Evolutionary conservation across 2,797 vertebrate species (phyloP).

Genomic region (Acipenser ruthenus): DNA sequence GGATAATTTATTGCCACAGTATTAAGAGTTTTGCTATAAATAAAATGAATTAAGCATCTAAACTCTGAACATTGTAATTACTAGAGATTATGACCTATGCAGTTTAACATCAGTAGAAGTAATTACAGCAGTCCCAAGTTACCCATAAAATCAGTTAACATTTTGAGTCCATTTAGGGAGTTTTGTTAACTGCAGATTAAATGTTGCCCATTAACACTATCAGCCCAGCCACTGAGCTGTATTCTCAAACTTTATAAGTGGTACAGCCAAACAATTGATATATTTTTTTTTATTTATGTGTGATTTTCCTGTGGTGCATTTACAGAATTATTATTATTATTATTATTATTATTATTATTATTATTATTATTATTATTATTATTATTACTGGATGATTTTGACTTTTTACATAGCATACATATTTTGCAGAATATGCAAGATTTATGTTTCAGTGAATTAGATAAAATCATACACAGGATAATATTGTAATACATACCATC

Average conservation of each 20-base stretch:
- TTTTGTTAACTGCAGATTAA: conserved; percentile 23
- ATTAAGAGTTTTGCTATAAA: conserved; percentile 60
- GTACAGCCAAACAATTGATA: too few species aligned
- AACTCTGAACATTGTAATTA: conserved; percentile 55
- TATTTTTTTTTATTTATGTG: too few species aligned
- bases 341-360: too few species aligned
- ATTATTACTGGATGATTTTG: neutral
- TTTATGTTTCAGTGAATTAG: neutral
- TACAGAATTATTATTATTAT: too few species aligned
- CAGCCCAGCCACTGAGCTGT: neutral
- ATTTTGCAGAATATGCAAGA: neutral
- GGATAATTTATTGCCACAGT: conserved; percentile 38
- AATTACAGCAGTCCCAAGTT: conserved; percentile 60
- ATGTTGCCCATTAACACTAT: conserved; percentile 14
- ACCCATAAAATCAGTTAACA: conserved; percentile 53
- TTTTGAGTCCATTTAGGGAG: conserved; percentile 34
- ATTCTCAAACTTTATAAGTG: neutral
- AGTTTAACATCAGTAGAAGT: conserved; percentile 55
- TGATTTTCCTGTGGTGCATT: too few species aligned
- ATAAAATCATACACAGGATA: neutral
- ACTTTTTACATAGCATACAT: neutral
- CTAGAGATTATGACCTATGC: conserved; percentile 59
- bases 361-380: too few species aligned
- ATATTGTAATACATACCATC: neutral
- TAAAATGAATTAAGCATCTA: conserved; percentile 52